Conservation (phyloP, 2,113 vertebrate genomes). For the Hippolais icterina region DNA sequence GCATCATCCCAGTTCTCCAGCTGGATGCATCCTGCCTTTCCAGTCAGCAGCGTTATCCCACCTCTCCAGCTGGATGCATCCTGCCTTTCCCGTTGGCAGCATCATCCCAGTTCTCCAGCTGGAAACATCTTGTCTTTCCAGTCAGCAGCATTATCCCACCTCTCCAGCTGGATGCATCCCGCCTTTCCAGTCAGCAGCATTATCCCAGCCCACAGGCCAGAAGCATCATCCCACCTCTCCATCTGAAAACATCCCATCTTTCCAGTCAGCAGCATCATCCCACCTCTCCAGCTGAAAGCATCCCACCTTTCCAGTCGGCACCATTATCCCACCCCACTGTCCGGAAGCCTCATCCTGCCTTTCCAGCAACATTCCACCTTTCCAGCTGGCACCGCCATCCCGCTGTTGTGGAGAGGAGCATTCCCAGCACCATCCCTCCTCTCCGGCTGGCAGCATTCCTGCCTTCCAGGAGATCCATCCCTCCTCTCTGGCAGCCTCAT, state of each 20-base stretch:
- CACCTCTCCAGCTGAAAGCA: neutral
- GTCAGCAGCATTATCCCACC: neutral
- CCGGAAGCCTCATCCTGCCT: neutral
- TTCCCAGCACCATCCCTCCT: neutral
- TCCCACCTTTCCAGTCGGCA: neutral
- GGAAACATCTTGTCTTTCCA: too few relatives aligned
- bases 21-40: too few relatives aligned
- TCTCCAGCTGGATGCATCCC: neutral
- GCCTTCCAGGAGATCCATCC: neutral
- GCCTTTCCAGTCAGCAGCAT: fast-evolving
- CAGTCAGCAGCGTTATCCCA: too few relatives aligned
- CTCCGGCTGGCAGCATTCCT: fast-evolving
- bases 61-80: too few relatives aligned
- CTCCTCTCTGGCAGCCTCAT: neutral
- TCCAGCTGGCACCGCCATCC: neutral
- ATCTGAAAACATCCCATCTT: fast-evolving
- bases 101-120: too few relatives aligned
- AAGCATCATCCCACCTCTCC: neutral
- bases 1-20: too few relatives aligned
- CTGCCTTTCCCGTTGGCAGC: too few relatives aligned
- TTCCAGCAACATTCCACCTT: neutral
- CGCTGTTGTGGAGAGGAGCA: neutral
- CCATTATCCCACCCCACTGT: neutral
- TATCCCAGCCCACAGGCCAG: too few relatives aligned
- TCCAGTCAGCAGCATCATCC: fast-evolving